Conservation (phyloP, 2,797 vertebrate species). For the Semaprochilodus insignis region DNA sequence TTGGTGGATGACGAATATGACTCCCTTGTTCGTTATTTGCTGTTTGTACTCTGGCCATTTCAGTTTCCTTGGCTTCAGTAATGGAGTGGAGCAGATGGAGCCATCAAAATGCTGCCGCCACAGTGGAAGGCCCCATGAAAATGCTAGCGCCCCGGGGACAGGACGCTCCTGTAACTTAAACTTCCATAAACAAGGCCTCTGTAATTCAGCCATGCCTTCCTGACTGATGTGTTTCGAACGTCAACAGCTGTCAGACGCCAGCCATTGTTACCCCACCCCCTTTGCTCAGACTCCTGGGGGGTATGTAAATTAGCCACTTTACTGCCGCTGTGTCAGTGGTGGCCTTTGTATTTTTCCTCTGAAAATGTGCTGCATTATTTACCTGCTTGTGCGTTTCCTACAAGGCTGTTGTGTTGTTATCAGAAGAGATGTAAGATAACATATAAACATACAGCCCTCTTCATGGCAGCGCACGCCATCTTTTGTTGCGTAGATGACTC, state of each 20-base stretch:
- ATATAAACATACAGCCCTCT: background rate
- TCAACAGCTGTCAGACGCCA: constrained; percentile 64
- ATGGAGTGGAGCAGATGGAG: constrained; percentile 58
- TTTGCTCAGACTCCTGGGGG: constrained; percentile 45
- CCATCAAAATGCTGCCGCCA: constrained; percentile 53
- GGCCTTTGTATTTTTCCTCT: constrained; percentile 9
- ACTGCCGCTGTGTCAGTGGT: constrained; percentile 21
- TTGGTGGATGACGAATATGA: constrained; percentile 37
- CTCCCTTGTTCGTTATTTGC: constrained; percentile 53
- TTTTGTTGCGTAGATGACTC: background rate
- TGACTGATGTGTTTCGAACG: constrained; percentile 66
- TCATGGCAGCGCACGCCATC: background rate
- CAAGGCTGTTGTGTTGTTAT: constrained; percentile 17
- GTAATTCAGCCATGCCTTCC: constrained; percentile 60
- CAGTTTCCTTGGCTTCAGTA: constrained; percentile 46
- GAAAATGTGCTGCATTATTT: constrained; percentile 47
- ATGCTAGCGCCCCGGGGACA: constrained; percentile 40
- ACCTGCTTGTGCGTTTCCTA: constrained; percentile 30
- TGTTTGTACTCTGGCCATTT: constrained; percentile 46
- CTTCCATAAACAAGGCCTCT: constrained; percentile 57
- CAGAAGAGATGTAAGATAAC: constrained; percentile 2
- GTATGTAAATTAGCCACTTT: constrained; percentile 41
- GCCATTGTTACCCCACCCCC: constrained; percentile 41
- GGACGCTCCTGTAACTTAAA: constrained; percentile 53
- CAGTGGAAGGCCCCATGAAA: constrained; percentile 50